Conservation (phyloP, 2,888 invertebrate genomes). For the Protonemura montana region DNA sequence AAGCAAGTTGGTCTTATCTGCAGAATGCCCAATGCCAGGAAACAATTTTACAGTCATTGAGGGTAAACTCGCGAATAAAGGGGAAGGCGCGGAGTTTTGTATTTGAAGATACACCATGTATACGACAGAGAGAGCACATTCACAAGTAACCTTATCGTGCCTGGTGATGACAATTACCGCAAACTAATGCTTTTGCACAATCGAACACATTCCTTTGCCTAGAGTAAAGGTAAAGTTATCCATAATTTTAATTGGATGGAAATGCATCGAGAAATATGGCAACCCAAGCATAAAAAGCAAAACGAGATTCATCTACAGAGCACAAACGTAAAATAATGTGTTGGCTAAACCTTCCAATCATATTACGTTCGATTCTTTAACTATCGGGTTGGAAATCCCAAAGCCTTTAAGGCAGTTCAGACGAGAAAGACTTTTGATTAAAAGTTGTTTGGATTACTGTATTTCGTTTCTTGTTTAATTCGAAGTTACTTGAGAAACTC, state of each 20-base stretch:
- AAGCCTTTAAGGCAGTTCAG: conserved; percentile 37
- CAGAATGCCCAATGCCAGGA: no score
- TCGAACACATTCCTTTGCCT: background rate
- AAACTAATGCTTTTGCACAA: background rate
- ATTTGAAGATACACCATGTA: background rate
- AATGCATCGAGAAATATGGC: background rate
- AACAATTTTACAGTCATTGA: background rate
- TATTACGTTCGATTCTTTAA: background rate
- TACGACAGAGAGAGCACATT: background rate
- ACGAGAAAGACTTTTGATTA: conserved; percentile 25
- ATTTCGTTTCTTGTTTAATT: conserved; percentile 25
- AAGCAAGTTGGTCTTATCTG: background rate
- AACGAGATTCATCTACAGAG: background rate
- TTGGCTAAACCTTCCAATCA: background rate
- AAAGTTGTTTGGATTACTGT: conserved; percentile 31
- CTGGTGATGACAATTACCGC: background rate
- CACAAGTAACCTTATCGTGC: background rate
- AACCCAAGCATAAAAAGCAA: background rate
- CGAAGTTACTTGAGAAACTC: conserved; percentile 4
- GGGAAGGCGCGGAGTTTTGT: background rate
- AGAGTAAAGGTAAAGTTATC: background rate
- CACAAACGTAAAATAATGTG: background rate
- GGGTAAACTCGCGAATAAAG: background rate
- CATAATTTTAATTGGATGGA: conserved; percentile 14
- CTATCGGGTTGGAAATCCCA: conserved; percentile 4